These are phyloP conservation scores for Dipus sagitta DNA, from an alignment of 2,797 vertebrate species.

Conservation along the genomic window DNA sequence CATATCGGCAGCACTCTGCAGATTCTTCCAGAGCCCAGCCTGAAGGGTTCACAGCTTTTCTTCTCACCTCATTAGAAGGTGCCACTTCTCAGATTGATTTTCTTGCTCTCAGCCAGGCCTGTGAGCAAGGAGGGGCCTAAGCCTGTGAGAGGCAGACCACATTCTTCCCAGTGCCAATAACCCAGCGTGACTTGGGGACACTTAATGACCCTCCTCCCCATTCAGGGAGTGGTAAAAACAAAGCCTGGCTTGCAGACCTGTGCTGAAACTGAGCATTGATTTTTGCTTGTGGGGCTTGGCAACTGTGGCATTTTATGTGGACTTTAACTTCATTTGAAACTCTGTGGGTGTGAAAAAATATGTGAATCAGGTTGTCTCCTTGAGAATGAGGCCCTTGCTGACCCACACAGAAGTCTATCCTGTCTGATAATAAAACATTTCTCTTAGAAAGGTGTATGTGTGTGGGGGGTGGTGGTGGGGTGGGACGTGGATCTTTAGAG, in stretches of 20 bases:
- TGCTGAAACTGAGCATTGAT: not conserved
- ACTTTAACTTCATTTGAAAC: constrained; percentile 30
- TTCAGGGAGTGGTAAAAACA: not conserved
- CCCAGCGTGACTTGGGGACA: not conserved
- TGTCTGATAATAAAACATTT: not conserved
- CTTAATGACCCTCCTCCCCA: not conserved
- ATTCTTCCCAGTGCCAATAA: not conserved
- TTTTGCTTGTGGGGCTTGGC: fast-evolving
- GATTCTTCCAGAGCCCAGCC: not conserved
- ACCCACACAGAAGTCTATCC: not conserved
- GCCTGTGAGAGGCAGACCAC: not conserved
- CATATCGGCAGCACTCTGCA: fast-evolving
- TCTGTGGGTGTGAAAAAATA: constrained; percentile 40
- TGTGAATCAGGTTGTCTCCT: constrained; percentile 19
- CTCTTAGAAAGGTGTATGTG: not conserved
- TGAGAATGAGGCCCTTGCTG: not conserved
- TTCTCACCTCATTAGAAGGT: too few relatives aligned
- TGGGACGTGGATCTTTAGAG: not conserved
- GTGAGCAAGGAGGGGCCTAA: not conserved
- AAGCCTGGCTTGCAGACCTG: fast-evolving
- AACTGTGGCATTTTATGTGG: constrained; percentile 13
- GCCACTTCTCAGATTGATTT: not conserved
- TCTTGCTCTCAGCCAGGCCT: not conserved
- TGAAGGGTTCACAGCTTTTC: not conserved
- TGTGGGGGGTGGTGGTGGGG: too few relatives aligned